Evolutionary conservation across 2,797 vertebrate species (phyloP), one percentile per base, ranked within the genome.

Genomic region (Sebastes iracundus): DNA sequence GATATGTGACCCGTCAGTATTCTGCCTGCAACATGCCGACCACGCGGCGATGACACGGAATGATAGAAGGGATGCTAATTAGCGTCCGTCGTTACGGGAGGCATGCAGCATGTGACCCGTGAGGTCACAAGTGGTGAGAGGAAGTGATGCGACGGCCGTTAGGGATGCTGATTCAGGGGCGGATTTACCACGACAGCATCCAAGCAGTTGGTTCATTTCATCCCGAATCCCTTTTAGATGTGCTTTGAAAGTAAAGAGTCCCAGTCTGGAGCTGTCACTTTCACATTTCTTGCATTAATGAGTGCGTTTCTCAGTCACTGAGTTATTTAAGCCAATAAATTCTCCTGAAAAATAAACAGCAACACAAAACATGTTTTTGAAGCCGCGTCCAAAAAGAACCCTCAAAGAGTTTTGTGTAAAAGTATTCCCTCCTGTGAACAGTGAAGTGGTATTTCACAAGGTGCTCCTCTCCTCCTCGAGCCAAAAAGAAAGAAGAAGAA

Each of bases 61-160:
- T 65, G 77, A 81, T 60, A 65, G 68, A 22, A 22, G 5, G 1
- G 35, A 78, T 10, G 82, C 65, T 88, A 82, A 87, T 88, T 84
- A 87, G 82, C 52, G 4, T 13, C 35, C 32, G 25, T 35, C 22
- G n/a, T 86, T 63, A 59, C 12, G 61, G 63, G 30, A 30, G 80
- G 81, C 78, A 22, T 70, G 58, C 73, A 20, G 77, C 71, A 63
- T 61, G 72, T 79, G 85, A 86, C 88, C 83, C 85, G 1, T 7
- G 56, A 88, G 85, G 89, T 88, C 72, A 67, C 11, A 79, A 80
- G 66, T 27, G 3, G 61, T 20, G 66, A 58, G 35, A 78, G 77
- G 76, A 80, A 75, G 79, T 72, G 64, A 86, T 42, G 11, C 35
- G 2, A 53, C 33, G 60, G 71, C 75, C 46, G 73, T 42, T 42